phyloP scores from a whole-genome alignment of 2,888 invertebrate species.

The Euzophera pinguis region DNA sequence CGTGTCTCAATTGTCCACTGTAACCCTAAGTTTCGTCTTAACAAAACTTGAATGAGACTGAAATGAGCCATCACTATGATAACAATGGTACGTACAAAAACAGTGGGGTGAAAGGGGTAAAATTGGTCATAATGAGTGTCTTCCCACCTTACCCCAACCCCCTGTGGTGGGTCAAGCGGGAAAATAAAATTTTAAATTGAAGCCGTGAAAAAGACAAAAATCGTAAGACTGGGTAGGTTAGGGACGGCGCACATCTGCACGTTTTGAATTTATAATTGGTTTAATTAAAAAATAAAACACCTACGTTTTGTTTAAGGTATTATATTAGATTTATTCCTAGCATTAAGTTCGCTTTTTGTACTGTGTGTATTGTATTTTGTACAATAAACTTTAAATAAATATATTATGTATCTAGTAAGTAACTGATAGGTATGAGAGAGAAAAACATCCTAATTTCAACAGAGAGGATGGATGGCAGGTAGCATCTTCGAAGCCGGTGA shows the following conservation, averaged over 20 bases:
- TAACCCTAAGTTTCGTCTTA: conserved; percentile 30
- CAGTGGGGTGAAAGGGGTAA: conserved; percentile 63
- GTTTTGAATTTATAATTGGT: background rate
- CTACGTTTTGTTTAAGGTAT: no score
- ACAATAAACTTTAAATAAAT: no score
- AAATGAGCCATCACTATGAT: conserved; percentile 62
- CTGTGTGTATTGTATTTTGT: no score
- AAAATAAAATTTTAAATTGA: conserved; percentile 74
- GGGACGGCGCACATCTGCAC: conserved; percentile 21
- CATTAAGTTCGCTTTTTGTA: no score
- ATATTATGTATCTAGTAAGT: no score
- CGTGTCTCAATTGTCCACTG: conserved; percentile 20
- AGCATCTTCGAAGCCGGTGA: no score
- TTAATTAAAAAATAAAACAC: background rate
- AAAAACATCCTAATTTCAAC: no score
- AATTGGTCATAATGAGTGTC: conserved; percentile 77
- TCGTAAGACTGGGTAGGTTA: conserved; percentile 41
- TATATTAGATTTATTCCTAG: no score
- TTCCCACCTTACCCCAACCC: conserved; percentile 37
- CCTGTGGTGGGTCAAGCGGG: conserved; percentile 67
- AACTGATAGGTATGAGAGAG: no score
- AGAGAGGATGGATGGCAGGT: no score
- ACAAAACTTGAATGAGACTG: conserved; percentile 57
- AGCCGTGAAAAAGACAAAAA: conserved; percentile 71
- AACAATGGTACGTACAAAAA: conserved; percentile 57